Evolutionary conservation across 2,888 invertebrate genomes (phyloP).

Genomic region (Rosalia funebris): DNA sequence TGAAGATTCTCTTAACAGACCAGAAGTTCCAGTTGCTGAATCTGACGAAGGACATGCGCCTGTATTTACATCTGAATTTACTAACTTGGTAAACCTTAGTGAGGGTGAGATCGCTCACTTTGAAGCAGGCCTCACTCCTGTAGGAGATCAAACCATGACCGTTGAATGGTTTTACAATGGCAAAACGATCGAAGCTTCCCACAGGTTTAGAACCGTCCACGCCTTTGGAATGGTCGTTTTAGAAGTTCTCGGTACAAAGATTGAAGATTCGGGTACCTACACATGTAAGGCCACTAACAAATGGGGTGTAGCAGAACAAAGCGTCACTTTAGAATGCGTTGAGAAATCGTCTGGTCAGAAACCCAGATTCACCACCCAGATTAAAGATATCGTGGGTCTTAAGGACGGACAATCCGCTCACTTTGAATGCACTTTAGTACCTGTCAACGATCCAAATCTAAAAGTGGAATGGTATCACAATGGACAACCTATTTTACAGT

Average conservation of each 20-base stretch:
- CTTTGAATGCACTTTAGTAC: constrained; percentile 93
- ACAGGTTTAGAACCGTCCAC: constrained; percentile 91
- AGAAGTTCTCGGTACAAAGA: constrained; percentile 94
- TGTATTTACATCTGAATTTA: constrained; percentile 87
- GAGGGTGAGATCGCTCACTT: constrained; percentile 98
- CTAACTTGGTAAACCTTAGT: constrained; percentile 82
- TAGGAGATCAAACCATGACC: constrained; percentile 92
- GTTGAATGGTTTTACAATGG: constrained; percentile 98
- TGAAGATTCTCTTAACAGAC: constrained; percentile 84
- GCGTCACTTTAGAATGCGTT: constrained; percentile 82
- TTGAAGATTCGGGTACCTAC: constrained; percentile 90
- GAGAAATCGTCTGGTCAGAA: constrained; percentile 87
- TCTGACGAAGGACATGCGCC: constrained; percentile 86
- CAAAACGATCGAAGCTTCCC: constrained; percentile 86
- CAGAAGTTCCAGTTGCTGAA: constrained; percentile 74
- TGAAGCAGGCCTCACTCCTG: constrained; percentile 94
- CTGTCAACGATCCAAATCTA: constrained; percentile 93
- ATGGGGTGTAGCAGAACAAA: constrained; percentile 89
- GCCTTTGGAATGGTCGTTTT: constrained; percentile 98
- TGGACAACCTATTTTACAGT: constrained; percentile 87
- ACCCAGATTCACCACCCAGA: constrained; percentile 88
- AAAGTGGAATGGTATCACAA: constrained; percentile 98
- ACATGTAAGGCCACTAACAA: constrained; percentile 89
- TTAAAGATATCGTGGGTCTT: constrained; percentile 82
- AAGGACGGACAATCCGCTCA: constrained; percentile 95